A percentile compares a stretch with the other conserved stretches of the same genome.
Evolutionary conservation across 2,797 vertebrate genomes (phyloP).

Genomic region (Gambelia wislizenii): DNA sequence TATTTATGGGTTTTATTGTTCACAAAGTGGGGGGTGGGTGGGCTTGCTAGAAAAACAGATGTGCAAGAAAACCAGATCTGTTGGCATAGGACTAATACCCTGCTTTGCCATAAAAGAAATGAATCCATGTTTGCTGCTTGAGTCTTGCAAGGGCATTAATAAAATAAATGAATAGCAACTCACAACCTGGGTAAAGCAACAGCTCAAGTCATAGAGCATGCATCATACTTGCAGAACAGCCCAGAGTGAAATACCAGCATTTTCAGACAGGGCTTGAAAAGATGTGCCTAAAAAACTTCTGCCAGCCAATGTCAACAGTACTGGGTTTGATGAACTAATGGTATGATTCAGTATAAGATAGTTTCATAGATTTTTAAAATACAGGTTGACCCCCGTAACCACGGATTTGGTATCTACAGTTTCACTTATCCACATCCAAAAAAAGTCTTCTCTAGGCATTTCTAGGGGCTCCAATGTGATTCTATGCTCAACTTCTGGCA

Average conservation of each 20-base stretch:
- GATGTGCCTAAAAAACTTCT: not conserved
- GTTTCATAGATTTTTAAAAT: no score
- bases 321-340: not conserved
- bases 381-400: no score
- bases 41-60: conserved; percentile 75
- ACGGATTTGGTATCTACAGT: no score
- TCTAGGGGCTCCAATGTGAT: no score
- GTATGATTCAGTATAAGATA: not conserved
- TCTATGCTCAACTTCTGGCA: no score
- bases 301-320: not conserved
- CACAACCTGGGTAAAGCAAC: conserved; percentile 45
- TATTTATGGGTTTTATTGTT: conserved; percentile 78
- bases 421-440: no score
- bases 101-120: conserved; percentile 74
- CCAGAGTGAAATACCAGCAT: not conserved
- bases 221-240: not conserved
- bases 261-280: not conserved
- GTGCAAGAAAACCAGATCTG: conserved; percentile 75
- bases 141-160: conserved; percentile 74
- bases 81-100: conserved; percentile 72
- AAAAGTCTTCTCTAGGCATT: no score
- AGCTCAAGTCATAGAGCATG: not conserved
- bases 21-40: conserved; percentile 59
- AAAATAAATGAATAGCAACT: conserved; percentile 74
- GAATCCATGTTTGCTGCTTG: conserved; percentile 68